Evolutionary conservation across 1,140 invertebrate genomes (phyloP).

Genomic region (Laupala kohalensis): DNA sequence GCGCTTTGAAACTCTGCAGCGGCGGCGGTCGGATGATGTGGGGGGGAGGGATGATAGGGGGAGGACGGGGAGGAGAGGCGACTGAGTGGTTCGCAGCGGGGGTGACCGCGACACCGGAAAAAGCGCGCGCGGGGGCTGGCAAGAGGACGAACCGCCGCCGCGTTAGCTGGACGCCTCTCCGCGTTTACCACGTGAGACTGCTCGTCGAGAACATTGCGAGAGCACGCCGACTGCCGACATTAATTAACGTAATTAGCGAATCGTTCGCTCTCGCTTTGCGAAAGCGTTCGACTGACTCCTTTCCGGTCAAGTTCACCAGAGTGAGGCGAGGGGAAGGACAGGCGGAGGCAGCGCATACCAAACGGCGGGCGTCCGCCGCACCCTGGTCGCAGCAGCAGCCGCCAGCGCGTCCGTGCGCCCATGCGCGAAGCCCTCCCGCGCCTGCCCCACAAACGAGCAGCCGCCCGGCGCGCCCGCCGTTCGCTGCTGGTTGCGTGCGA

Average conservation of each 20-base stretch:
- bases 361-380: no score
- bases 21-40: neutral
- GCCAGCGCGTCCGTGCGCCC: neutral
- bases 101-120: neutral
- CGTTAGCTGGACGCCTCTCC: no score
- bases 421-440: neutral
- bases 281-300: slow-evolving; percentile 6
- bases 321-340: neutral
- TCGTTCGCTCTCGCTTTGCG: slow-evolving; percentile 3
- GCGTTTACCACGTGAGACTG: neutral
- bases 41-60: neutral
- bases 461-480: no score
- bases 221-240: slow-evolving; percentile 4
- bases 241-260: slow-evolving; percentile 15
- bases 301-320: slow-evolving; percentile 12
- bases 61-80: neutral
- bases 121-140: neutral
- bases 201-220: neutral
- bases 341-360: neutral
- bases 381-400: neutral
- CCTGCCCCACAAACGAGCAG: neutral
- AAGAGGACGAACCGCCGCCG: neutral
- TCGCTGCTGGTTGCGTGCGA: no score
- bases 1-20: neutral
- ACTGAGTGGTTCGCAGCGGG: neutral